A percentile compares a stretch with the other conserved stretches of the same genome.
phyloP scores from a whole-genome alignment of 1,140 invertebrate species.

The Drosophila pallidifrons region DNA sequence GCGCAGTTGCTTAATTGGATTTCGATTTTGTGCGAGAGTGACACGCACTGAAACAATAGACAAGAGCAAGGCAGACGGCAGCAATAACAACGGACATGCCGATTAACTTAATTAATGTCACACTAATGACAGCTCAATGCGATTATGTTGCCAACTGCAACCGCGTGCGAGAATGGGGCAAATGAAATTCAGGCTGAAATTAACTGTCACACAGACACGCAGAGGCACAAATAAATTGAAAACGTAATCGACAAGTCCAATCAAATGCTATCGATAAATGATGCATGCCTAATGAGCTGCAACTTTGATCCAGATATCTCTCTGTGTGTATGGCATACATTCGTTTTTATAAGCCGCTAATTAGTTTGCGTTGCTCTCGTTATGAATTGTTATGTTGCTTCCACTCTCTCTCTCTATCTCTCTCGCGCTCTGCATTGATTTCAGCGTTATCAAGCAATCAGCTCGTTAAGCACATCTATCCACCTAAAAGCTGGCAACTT shows the following conservation, averaged over 20 bases:
- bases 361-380: conserved; percentile 62
- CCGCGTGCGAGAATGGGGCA: background rate
- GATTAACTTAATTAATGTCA: conserved; percentile 84
- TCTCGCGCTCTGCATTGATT: conserved; percentile 23
- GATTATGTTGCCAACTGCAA: conserved; percentile 72
- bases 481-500: conserved; percentile 12
- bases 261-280: conserved; percentile 67
- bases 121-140: conserved; percentile 82
- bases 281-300: conserved; percentile 60
- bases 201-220: conserved; percentile 34
- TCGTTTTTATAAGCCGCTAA: conserved; percentile 65
- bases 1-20: conserved; percentile 64
- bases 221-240: conserved; percentile 65
- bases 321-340: conserved; percentile 1
- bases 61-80: conserved; percentile 1
- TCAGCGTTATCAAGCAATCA: conserved; percentile 38
- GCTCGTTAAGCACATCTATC: conserved; percentile 34
- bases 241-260: conserved; percentile 60
- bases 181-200: conserved; percentile 73
- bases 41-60: conserved; percentile 55
- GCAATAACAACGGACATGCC: conserved; percentile 42
- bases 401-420: too few species aligned
- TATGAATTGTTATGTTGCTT: conserved; percentile 47
- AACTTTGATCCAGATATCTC: conserved; percentile 9
- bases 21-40: conserved; percentile 77